phyloP scores from a whole-genome alignment of 2,888 invertebrate genomes.

The Yponomeuta sedellus region DNA sequence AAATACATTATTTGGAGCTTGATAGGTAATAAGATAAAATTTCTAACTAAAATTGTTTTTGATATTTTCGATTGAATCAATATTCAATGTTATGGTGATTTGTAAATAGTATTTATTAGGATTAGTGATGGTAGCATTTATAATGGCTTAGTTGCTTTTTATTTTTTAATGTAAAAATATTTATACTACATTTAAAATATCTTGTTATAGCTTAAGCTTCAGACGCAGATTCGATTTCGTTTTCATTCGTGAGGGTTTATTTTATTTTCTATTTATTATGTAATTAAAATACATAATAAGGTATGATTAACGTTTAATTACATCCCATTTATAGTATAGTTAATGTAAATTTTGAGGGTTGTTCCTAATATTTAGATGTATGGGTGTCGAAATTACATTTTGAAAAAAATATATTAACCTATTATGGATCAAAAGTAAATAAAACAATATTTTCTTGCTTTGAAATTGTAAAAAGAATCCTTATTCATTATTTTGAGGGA shows the following conservation, averaged over 20 bases:
- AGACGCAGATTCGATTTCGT: constrained; percentile 9
- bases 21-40: not conserved
- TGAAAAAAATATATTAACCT: no score
- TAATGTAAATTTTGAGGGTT: constrained; percentile 55
- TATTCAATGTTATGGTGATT: constrained; percentile 64
- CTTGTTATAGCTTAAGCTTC: constrained; percentile 51
- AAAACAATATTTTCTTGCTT: not conserved
- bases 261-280: constrained; percentile 32
- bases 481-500: no score
- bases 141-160: constrained; percentile 65
- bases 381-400: constrained; percentile 25
- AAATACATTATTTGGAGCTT: not conserved
- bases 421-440: not conserved
- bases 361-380: constrained; percentile 59
- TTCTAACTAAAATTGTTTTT: not conserved
- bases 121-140: constrained; percentile 68
- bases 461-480: no score
- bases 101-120: constrained; percentile 76
- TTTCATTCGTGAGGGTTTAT: constrained; percentile 5
- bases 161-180: constrained; percentile 72
- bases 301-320: constrained; percentile 17
- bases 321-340: constrained; percentile 46
- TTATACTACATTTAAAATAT: constrained; percentile 71
- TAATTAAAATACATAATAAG: constrained; percentile 28
- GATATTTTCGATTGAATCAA: constrained; percentile 10